A percentile compares a stretch with the other conserved stretches of the same genome.
phyloP scores from a whole-genome alignment of 2,888 invertebrate genomes.

The Leptarthrus brevirostris region DNA sequence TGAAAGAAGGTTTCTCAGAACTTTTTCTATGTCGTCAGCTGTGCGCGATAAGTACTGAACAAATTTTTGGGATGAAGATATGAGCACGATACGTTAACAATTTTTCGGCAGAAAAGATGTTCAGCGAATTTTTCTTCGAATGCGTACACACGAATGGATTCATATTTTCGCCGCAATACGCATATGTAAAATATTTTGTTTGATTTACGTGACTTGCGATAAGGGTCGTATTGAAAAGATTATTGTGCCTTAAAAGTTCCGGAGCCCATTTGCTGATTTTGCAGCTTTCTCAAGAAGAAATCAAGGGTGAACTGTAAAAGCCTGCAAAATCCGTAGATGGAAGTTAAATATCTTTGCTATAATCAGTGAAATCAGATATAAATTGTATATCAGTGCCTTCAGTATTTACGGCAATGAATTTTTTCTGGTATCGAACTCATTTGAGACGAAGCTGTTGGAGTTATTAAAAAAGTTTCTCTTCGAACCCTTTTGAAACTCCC shows the following conservation, averaged over 20 bases:
- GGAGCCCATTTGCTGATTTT: constrained; percentile 18
- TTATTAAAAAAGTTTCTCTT: constrained; percentile 3
- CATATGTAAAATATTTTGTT: constrained; percentile 37
- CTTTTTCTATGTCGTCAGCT: not conserved
- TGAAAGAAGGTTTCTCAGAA: not conserved
- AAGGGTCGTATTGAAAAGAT: constrained; percentile 40
- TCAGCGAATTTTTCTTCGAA: not conserved
- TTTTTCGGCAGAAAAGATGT: not conserved
- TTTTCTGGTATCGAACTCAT: no score
- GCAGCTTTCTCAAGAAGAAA: not conserved
- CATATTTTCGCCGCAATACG: not conserved
- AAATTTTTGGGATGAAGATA: not conserved
- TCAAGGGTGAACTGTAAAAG: not conserved
- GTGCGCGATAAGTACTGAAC: not conserved
- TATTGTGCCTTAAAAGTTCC: constrained; percentile 11
- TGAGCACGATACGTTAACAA: not conserved
- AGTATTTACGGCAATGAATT: no score
- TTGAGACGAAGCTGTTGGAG: not conserved
- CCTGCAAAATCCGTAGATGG: no score
- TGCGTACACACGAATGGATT: not conserved
- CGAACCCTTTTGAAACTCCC: not conserved
- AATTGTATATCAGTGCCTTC: no score
- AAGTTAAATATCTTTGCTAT: no score
- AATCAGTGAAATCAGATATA: no score
- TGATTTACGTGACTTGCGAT: constrained; percentile 48